Percentiles rank a stretch among this genome's conserved stretches.
These are phyloP conservation scores for Pteropus rufus DNA, from an alignment of 2,797 vertebrate species.

Conservation along the genomic window DNA sequence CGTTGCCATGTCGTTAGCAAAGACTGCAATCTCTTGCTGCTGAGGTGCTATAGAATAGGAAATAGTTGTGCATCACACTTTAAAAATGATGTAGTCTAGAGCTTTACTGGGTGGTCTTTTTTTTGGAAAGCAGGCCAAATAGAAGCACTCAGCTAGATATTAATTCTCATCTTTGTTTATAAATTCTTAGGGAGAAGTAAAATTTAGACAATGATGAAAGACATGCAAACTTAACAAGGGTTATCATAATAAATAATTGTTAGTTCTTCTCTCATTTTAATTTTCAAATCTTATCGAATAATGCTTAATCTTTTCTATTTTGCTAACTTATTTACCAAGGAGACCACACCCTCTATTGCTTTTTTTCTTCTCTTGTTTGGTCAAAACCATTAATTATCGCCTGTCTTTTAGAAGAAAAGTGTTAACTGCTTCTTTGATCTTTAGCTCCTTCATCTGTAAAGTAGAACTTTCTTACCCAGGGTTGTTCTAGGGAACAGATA, in stretches of 20 bases:
- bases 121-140: not conserved
- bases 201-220: conserved; percentile 43
- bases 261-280: conserved; percentile 31
- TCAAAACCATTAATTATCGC: conserved; percentile 60
- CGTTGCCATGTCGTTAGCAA: not conserved
- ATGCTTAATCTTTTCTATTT: conserved; percentile 18
- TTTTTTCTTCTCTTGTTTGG: not conserved
- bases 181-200: conserved; percentile 44
- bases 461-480: not conserved
- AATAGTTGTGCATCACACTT: not conserved
- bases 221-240: conserved; percentile 23
- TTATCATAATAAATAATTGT: conserved; percentile 3
- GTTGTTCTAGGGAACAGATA: not conserved
- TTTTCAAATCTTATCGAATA: conserved; percentile 20
- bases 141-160: not conserved
- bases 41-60: not conserved
- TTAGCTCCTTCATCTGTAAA: conserved; percentile 36
- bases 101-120: not conserved
- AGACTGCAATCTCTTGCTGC: not conserved
- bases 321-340: not conserved
- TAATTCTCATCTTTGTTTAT: conserved; percentile 44
- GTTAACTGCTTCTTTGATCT: conserved; percentile 61
- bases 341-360: not conserved
- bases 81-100: not conserved
- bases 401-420: conserved; percentile 49